Conservation (phyloP, 2,113 vertebrate species). For the Rhinopomastus cyanomelas region DNA sequence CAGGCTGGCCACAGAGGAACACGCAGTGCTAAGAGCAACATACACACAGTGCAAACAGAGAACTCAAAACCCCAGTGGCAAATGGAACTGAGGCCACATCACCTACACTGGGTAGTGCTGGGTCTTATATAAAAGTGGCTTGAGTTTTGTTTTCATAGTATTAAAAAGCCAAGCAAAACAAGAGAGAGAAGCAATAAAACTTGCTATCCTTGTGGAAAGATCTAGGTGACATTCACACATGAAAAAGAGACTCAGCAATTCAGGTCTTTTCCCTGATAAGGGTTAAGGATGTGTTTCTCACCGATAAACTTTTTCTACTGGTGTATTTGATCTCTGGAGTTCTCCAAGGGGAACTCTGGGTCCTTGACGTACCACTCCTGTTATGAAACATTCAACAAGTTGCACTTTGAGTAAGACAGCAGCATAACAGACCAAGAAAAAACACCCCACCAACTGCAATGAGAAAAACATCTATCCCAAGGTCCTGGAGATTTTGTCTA, state of each 20-base stretch:
- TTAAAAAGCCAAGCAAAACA: background rate
- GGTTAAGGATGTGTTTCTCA: constrained; percentile 71
- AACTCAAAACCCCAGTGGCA: background rate
- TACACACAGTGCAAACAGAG: background rate
- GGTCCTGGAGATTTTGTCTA: background rate
- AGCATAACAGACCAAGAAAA: background rate
- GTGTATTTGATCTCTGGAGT: constrained; percentile 80
- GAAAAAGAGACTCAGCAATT: background rate
- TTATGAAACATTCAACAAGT: background rate
- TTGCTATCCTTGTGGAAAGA: background rate
- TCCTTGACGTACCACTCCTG: constrained; percentile 81
- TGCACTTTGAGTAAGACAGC: background rate
- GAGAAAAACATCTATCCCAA: background rate
- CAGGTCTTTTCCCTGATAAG: background rate
- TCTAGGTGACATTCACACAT: background rate
- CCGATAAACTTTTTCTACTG: constrained; percentile 90
- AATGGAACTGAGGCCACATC: background rate
- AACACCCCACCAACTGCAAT: background rate
- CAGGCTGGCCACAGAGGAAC: background rate
- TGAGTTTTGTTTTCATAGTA: background rate
- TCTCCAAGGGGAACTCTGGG: constrained; percentile 84
- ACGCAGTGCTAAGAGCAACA: background rate
- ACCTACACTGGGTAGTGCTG: background rate
- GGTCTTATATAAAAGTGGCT: background rate
- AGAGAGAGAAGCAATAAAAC: background rate